Conservation (phyloP, 1,140 invertebrate genomes). For the Penaeus japonicus region DNA sequence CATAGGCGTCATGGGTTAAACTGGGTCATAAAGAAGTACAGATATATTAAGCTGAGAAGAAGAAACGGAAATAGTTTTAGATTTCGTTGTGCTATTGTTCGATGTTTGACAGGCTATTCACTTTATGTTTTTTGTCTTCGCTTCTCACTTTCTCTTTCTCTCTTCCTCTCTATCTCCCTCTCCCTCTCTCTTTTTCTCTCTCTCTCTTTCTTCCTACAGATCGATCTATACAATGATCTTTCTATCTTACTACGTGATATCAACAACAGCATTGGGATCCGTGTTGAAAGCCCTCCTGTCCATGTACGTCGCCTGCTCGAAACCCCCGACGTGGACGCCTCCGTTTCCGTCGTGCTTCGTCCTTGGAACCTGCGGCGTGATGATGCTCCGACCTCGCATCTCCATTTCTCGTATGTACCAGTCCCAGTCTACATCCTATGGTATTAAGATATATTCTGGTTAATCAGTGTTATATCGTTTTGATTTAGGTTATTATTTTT, state of each 20-base stretch:
- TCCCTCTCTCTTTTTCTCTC: too few relatives aligned
- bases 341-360: constrained; percentile 45
- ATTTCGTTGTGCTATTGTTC: too few relatives aligned
- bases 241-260: constrained; percentile 42
- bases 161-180: too few relatives aligned
- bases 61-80: too few relatives aligned
- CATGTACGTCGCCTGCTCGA: constrained; percentile 41
- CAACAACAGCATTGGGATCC: constrained; percentile 19
- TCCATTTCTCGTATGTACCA: constrained; percentile 38
- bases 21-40: background rate
- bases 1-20: constrained; percentile 28
- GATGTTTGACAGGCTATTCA: too few relatives aligned
- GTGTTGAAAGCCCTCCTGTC: constrained; percentile 39
- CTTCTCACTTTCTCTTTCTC: too few relatives aligned
- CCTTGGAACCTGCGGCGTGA: constrained; percentile 43
- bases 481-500: background rate
- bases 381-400: background rate
- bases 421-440: constrained; percentile 45
- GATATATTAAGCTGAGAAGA: too few relatives aligned
- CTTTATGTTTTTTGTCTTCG: too few relatives aligned
- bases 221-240: too few relatives aligned
- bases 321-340: constrained; percentile 38
- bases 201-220: too few relatives aligned
- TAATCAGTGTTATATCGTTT: background rate
- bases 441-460: background rate